Evolutionary conservation across 37 sponge, comb jelly and placozoan genomes (phyloP).

Genomic region (Ephydatia muelleri): DNA sequence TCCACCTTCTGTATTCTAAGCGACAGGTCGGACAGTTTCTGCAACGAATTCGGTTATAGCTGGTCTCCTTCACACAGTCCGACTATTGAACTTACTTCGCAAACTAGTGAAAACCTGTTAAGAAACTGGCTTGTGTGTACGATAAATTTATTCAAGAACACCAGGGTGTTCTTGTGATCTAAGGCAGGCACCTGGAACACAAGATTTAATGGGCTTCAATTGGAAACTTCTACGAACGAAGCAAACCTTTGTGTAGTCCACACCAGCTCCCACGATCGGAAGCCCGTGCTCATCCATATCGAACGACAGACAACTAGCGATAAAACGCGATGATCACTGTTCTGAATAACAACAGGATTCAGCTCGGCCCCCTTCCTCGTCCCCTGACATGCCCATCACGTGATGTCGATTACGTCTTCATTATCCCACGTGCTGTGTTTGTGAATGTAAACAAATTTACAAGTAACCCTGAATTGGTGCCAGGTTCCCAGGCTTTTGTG

Average conservation of each 20-base stretch:
- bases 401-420: no score
- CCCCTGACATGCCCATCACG: neutral
- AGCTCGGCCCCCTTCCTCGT: neutral
- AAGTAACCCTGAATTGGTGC: no score
- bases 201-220: neutral
- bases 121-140: constrained; percentile 83
- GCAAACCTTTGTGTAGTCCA: constrained; percentile 87
- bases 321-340: neutral
- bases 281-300: constrained; percentile 85
- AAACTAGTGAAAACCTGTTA: constrained; percentile 81
- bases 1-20: constrained; percentile 84
- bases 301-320: neutral
- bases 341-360: constrained; percentile 16
- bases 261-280: constrained; percentile 86
- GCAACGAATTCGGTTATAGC: neutral
- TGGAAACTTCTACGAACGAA: neutral
- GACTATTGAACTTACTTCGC: constrained; percentile 58
- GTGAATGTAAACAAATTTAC: no score
- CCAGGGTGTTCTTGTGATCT: constrained; percentile 73
- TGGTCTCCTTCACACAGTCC: neutral
- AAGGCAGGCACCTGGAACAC: constrained; percentile 69
- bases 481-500: no score
- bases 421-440: no score
- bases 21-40: constrained; percentile 76
- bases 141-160: constrained; percentile 79